Base-by-base conservation (phyloP, 2,113 vertebrate genomes). In the Melozone crissalis region DNA sequence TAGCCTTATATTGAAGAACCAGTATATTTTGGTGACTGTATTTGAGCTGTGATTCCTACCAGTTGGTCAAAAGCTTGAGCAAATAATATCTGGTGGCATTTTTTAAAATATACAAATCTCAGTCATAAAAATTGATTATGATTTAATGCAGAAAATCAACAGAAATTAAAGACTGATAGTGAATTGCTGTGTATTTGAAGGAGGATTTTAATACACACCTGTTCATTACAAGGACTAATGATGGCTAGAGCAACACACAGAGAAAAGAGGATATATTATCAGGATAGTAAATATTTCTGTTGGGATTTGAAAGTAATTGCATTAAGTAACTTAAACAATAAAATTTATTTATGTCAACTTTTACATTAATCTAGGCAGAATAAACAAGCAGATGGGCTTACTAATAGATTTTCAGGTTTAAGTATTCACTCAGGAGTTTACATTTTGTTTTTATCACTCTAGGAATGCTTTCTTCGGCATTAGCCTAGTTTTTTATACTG, bases 351-450 rank as follows among this genome's bases (percentile, higher is more conserved):
- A 68, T 73, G 69, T 57, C 28, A 66, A 61, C 5, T 68, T 76
- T 76, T 84, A 49, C 59, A 66, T 58, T 75, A 82, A 68, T 62
- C 54, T 82, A 30, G 35, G 49, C 58, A 33, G 33, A 87, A 89
- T 77, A 37, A 83, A 27, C 27, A 81, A 84, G 49, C 18, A 84
- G 37, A 89, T 65, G 27, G 71, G 20, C 28, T 82, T 91, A 24
- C 14, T 92, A 94, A 77, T 71, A 67, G 26, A 11, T 84, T 91
- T 89, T 63, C 37, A 65, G 68, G 39, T 87, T 83, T 66, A 89
- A 87, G 19, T 58, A 85, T 79, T 93, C 84, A 84, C 57, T 76
- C 21, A 47, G 71, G 67, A 87, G 85, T 94, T 94, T 79, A 31
- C 5, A n/a, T 91, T 78, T 87, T 89, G n/a, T 27, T 85, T 92